Evolutionary conservation across 2,113 vertebrate species (phyloP).

Genomic region (Tachuris rubrigastra): DNA sequence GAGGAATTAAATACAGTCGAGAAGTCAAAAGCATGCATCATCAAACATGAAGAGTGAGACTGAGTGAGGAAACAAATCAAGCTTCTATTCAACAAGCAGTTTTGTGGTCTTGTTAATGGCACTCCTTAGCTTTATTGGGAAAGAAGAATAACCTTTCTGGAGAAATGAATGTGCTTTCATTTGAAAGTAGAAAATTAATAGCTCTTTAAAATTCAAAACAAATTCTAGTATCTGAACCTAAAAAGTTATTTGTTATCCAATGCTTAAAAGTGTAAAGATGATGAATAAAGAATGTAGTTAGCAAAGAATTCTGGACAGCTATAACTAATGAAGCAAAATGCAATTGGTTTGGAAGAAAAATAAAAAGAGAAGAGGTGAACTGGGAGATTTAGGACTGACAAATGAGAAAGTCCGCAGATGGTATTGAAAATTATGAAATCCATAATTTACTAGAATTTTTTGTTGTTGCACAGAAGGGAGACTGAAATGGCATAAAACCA

Average conservation of each 20-base stretch:
- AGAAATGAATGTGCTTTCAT: neutral
- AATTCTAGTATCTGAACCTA: neutral
- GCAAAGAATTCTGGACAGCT: neutral
- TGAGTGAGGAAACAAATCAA: conserved; percentile 15
- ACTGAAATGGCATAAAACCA: neutral
- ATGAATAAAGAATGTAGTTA: neutral
- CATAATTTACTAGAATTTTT: neutral
- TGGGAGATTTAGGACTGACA: neutral
- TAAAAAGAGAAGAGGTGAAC: neutral
- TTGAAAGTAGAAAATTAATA: conserved; percentile 1
- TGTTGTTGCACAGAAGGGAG: neutral
- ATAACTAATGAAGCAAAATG: neutral
- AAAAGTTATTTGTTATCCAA: neutral
- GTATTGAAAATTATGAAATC: neutral
- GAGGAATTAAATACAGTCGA: conserved; percentile 6
- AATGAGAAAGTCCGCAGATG: neutral
- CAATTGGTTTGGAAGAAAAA: neutral
- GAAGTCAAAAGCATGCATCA: conserved; percentile 12
- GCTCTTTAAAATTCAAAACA: conserved; percentile 9
- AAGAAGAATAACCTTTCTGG: neutral
- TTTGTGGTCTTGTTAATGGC: neutral
- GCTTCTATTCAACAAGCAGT: neutral
- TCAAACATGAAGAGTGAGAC: neutral
- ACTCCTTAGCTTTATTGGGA: neutral
- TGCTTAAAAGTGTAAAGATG: neutral